Evolutionary conservation across 2,113 vertebrate genomes (phyloP), one percentile per base, ranked within the genome.

Genomic region (Thalassarche chlororhynchos): DNA sequence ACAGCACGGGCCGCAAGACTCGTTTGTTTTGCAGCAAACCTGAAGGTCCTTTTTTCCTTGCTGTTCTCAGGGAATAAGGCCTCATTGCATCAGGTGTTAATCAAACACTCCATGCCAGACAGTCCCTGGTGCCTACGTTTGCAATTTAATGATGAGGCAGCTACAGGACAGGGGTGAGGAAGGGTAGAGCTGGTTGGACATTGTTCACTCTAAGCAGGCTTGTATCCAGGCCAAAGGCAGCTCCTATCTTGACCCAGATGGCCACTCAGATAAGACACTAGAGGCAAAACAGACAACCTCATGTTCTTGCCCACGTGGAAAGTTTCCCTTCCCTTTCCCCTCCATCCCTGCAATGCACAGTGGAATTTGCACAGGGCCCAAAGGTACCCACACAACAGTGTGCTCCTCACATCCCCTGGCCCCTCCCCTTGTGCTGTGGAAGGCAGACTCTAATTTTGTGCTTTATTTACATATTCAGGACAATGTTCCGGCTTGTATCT

Each of bases 371-470:
- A 57, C 8, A n/a, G 14, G 9, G 16, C 28, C 28, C 18, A 57
- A 71, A 77, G 9, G 15, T 40, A 72, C 16, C 2, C 31, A 36
- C 25, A 21, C 5, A 61, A 28, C 8, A 32, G 6, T 20, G 29
- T 24, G 11, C 17, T 60, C 24, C 32, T 72, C 8, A 2, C 8
- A n/a, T 60, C 3, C n/a, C 9, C 12, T 1, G 7, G 8, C 8
- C 16, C 8, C 23, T 40, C 21, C 23, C 13, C 17, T 20, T 51
- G 12, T 32, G 23, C 25, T 3, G 1, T 47, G 54, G 47, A 87
- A 42, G 23, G 52, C 12, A 76, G 34, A 44, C 4, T 42, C 32
- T 69, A 24, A 21, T 86, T 88, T 24, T 71, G 18, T 61, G 13
- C 6, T 81, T 65, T 79, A 26, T 72, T 83, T 61, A 34, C 8